Evolutionary conservation across 2,888 invertebrate genomes (phyloP).

Genomic region (Nipponacmea schrenckii): DNA sequence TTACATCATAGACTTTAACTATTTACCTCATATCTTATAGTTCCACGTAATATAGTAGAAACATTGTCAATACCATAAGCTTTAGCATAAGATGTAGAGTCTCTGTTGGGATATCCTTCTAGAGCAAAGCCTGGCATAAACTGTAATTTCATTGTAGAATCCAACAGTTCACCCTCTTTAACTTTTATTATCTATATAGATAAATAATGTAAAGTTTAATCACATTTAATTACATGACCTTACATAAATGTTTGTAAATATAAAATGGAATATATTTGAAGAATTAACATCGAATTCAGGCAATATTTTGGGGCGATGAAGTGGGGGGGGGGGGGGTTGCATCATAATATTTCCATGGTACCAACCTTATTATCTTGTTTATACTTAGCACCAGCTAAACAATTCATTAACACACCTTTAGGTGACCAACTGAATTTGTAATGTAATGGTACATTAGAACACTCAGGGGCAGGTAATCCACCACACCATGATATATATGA

Average conservation of each 20-base stretch:
- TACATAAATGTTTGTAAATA: too few species aligned
- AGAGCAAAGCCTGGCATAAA: slow-evolving; percentile 96
- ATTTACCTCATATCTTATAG: slow-evolving; percentile 82
- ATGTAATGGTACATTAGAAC: slow-evolving; percentile 81
- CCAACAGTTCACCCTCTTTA: slow-evolving; percentile 86
- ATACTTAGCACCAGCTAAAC: slow-evolving; percentile 89
- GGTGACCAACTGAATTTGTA: slow-evolving; percentile 87
- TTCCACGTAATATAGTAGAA: slow-evolving; percentile 90
- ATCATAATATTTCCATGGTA: too few species aligned
- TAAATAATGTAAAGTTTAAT: too few species aligned
- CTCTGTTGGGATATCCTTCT: slow-evolving; percentile 96
- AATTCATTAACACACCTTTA: slow-evolving; percentile 89
- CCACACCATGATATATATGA: slow-evolving; percentile 98
- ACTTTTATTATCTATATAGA: too few species aligned
- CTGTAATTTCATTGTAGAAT: slow-evolving; percentile 80
- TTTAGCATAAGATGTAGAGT: slow-evolving; percentile 88
- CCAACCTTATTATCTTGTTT: slow-evolving; percentile 81
- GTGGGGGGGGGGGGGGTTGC: too few species aligned
- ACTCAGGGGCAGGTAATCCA: slow-evolving; percentile 95
- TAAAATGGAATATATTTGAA: too few species aligned
- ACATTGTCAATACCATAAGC: slow-evolving; percentile 86
- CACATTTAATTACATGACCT: too few species aligned
- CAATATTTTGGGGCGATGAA: too few species aligned
- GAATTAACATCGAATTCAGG: too few species aligned
- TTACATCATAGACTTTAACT: too few species aligned